Base-by-base conservation (phyloP, 2,888 invertebrate species). In the Thelaira solivaga region DNA sequence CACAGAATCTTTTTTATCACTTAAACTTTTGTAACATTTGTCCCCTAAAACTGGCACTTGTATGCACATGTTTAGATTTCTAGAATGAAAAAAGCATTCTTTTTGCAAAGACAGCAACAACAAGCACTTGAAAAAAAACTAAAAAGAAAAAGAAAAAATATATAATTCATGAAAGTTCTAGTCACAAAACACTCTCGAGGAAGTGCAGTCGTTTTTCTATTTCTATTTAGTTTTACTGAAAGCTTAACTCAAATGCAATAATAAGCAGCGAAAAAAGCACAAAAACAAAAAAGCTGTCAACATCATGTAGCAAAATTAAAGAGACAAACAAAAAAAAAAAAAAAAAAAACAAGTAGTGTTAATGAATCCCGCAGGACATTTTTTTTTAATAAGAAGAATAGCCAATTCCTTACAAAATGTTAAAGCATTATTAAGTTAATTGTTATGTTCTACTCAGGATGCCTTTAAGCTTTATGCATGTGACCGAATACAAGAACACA, bases 361-460 rank as follows among this genome's bases (percentile, higher is more conserved):
- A 77, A 73, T 77, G 73, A 73, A 69, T 73, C 77, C 77, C 73
- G 57, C 57, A 77, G 77, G 77, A 77, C 73, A 64, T 69, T 62
- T 68, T 68, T 31, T 29, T 39, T 49, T 49, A 59, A 45, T 18
- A 39, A 24, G 1, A 18, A 22, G 57, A 36, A 34, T 67, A 59
- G 45, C 10, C 20, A 55, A 68, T 53, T 55, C 31, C 22, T 61
- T 31, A 49, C 36, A 39, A 61, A 45, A 20, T 47, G 36, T 36
- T 18, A 49, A 61, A 61, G 64, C 51, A 62, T 69, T 73, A 64
- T 64, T 73, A 51, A 69, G 62, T 73, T 73, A 51, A 69, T 49
- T 69, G 62, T 68, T 29, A 36, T 57, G 36, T 61, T 36, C 57
- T 64, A 51, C 26, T 73, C 10, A 34, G 13, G n/a, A n/a, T n/a